Percentiles rank a stretch among this genome's conserved stretches.
Evolutionary conservation across 2,888 invertebrate genomes (phyloP).

Genomic region (Andrena haemorrhoa): DNA sequence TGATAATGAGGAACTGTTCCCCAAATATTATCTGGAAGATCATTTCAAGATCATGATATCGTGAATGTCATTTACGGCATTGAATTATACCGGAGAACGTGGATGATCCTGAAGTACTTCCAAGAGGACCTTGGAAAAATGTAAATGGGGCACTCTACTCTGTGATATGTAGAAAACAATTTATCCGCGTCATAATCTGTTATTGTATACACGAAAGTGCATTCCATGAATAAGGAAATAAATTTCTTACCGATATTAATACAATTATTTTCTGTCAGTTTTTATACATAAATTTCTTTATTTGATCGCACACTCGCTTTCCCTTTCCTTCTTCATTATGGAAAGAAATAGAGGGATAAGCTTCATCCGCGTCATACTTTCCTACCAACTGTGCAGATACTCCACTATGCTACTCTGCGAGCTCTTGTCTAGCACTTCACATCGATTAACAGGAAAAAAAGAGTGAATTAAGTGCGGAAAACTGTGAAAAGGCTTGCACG

Average conservation of each 20-base stretch:
- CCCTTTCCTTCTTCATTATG: neutral
- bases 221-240: neutral
- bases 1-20: too few relatives aligned
- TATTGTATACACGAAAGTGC: neutral
- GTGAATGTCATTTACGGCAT: too few relatives aligned
- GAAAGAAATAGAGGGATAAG: conserved; percentile 2
- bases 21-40: too few relatives aligned
- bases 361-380: neutral
- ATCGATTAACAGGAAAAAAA: conserved; percentile 28
- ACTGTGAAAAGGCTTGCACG: conserved; percentile 6
- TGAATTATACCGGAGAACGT: too few relatives aligned
- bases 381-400: conserved; percentile 10
- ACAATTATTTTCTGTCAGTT: neutral
- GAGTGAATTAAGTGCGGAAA: neutral
- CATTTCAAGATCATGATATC: too few relatives aligned
- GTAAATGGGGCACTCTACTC: neutral
- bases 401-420: neutral
- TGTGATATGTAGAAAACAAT: conserved; percentile 2
- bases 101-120: too few relatives aligned
- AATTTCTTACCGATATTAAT: neutral
- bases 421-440: conserved; percentile 1
- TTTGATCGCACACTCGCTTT: neutral
- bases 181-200: neutral
- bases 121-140: too few relatives aligned
- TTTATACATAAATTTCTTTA: too few relatives aligned